Base-by-base conservation (phyloP, 2,797 vertebrate genomes). In the Nannoperca obscura region DNA sequence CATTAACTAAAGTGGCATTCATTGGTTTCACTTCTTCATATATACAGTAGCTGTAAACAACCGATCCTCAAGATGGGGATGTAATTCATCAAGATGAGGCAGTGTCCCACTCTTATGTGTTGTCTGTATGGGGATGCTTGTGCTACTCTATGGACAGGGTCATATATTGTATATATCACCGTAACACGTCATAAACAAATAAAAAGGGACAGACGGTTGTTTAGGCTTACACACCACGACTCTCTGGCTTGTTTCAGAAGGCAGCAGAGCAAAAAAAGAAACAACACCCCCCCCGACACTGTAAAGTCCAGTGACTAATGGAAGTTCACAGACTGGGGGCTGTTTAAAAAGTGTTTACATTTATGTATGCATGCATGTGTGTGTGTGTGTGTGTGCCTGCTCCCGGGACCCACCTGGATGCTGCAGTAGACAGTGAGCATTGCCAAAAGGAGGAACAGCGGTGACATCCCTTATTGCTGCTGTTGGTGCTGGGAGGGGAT, bases 401-500 rank as follows among this genome's bases (percentile, higher is more conserved):
- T 76, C 32, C 24, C 4, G 3, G 20, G 81, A 80, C 94, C 88
- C 77, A 96, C 96, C 94, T 96, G 95, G 83, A 93, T 86, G 91
- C 88, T 93, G 92, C 93, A 87, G 84, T 89, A 94, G 86, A 95
- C 76, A 67, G 91, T 85, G 78, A 96, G 88, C 69, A 93, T 87
- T 76, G 92, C 92, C 89, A 93, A 86, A 89, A 96, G 92, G 66
- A 96, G 88, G 78, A 76, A 86, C 44, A 90, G 83, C 84, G 78
- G 95, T 94, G 94, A 96, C 97, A 98, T 98, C 92, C 94, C 96
- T 96, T 91, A 68, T 75, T 93, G 61, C 88, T 93, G 91, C 89
- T 88, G 89, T 80, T 77, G 92, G 70, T 83, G 87, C 80, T 82
- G 88, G 85, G 89, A 84, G 82, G 89, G 87, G 87, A 77, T 84